phyloP scores from a whole-genome alignment of 2,888 invertebrate genomes.

The Aspidapion aeneum region DNA sequence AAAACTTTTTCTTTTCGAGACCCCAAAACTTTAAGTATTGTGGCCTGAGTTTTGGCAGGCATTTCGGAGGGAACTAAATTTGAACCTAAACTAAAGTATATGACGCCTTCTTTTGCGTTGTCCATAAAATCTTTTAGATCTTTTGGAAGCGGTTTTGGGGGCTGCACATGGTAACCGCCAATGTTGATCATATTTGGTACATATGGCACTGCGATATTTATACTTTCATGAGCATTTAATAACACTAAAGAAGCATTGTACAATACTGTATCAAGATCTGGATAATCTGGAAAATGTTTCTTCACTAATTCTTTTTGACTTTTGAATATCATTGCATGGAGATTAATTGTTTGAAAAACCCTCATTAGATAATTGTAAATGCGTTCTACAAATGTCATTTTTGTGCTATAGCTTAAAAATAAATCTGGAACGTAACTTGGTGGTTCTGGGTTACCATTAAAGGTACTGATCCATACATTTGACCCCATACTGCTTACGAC shows the following conservation, averaged over 20 bases:
- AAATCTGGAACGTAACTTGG: slow-evolving; percentile 52
- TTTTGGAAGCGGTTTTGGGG: slow-evolving; percentile 32
- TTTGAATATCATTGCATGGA: slow-evolving; percentile 28
- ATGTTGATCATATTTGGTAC: slow-evolving; percentile 55
- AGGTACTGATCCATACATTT: slow-evolving; percentile 47
- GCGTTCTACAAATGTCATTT: slow-evolving; percentile 54
- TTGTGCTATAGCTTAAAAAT: slow-evolving; percentile 45
- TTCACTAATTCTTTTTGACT: slow-evolving; percentile 31
- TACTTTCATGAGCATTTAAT: slow-evolving; percentile 49
- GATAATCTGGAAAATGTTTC: slow-evolving; percentile 35
- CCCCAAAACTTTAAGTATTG: slow-evolving; percentile 56
- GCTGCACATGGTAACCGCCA: slow-evolving; percentile 51
- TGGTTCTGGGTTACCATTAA: slow-evolving; percentile 50
- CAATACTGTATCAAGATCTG: slow-evolving; percentile 28
- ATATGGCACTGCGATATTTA: slow-evolving; percentile 49
- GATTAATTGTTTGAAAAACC: slow-evolving; percentile 11
- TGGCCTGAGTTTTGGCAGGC: slow-evolving; percentile 50
- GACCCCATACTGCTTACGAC: slow-evolving; percentile 48
- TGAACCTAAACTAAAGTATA: slow-evolving; percentile 60
- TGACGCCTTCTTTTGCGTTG: slow-evolving; percentile 39
- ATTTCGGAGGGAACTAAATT: slow-evolving; percentile 55
- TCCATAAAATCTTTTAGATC: slow-evolving; percentile 31
- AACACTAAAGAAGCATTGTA: slow-evolving; percentile 36
- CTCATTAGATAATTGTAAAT: slow-evolving; percentile 48
- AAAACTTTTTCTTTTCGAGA: slow-evolving; percentile 60